Evolutionary conservation across 2,888 invertebrate species (phyloP).

Genomic region (Rosalia funebris): DNA sequence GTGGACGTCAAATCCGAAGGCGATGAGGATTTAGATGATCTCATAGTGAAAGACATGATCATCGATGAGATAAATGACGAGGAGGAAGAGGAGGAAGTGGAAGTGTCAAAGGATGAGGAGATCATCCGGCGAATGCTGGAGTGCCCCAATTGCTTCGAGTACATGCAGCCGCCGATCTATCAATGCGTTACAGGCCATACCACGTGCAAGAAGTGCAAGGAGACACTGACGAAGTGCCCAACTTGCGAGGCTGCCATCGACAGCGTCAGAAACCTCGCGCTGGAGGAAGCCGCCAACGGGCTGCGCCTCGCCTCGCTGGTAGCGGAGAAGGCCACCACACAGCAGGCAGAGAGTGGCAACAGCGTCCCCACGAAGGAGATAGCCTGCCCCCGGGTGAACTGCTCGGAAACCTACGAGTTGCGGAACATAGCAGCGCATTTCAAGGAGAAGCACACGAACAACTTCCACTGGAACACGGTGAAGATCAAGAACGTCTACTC

Average conservation of each 20-base stretch:
- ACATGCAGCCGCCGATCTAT: conserved; percentile 34
- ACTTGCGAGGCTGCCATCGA: conserved; percentile 34
- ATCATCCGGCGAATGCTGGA: conserved; percentile 20
- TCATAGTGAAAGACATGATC: conserved; percentile 34
- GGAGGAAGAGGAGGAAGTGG: conserved; percentile 26
- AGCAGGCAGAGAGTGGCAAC: neutral
- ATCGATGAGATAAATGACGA: conserved; percentile 38
- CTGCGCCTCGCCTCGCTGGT: conserved; percentile 22
- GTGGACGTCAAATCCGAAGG: conserved; percentile 32
- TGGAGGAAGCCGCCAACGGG: conserved; percentile 35
- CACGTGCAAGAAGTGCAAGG: conserved; percentile 36
- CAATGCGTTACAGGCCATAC: conserved; percentile 38
- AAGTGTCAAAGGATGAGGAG: conserved; percentile 25
- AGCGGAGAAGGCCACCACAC: neutral
- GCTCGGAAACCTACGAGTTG: conserved; percentile 28
- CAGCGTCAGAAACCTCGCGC: conserved; percentile 35
- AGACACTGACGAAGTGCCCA: conserved; percentile 28
- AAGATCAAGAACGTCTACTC: conserved; percentile 31
- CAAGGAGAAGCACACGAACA: conserved; percentile 34
- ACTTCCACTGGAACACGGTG: conserved; percentile 35
- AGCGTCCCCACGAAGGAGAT: conserved; percentile 22
- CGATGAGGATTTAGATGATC: conserved; percentile 32
- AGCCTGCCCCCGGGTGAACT: conserved; percentile 33
- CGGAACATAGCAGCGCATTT: conserved; percentile 32
- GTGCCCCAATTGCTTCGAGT: conserved; percentile 30